A percentile compares a stretch with the other conserved stretches of the same genome.
Evolutionary conservation across 2,113 vertebrate species (phyloP).

Genomic region (Sphaerodactylus townsendi): DNA sequence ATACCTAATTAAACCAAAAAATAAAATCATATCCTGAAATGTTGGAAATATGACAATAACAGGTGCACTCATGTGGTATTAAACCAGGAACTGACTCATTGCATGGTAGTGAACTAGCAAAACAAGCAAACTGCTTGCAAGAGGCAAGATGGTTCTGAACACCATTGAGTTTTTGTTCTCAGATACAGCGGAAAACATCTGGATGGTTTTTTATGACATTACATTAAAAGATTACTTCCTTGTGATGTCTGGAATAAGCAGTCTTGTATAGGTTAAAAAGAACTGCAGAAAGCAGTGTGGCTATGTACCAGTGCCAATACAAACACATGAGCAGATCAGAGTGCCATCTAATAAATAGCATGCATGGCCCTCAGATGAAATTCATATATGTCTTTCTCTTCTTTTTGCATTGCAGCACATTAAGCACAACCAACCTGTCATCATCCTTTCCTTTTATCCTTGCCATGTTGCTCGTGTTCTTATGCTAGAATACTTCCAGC

Average conservation of each 20-base stretch:
- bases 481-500: not conserved
- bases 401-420: conserved; percentile 1
- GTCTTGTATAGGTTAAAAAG: not conserved
- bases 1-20: not conserved
- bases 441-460: not conserved
- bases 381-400: not conserved
- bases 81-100: conserved; percentile 13
- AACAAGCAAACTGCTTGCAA: not conserved
- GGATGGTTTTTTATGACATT: not conserved
- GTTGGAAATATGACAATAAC: not conserved
- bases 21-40: not conserved
- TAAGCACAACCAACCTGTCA: not conserved
- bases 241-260: not conserved
- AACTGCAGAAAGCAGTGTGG: not conserved
- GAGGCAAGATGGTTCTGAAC: not conserved
- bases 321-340: not conserved
- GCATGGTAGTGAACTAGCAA: not conserved
- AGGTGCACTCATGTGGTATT: not conserved
- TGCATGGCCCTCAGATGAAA: conserved; percentile 2
- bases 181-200: not conserved
- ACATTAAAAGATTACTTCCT: not conserved
- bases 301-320: not conserved
- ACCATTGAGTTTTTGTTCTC: not conserved
- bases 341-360: not conserved
- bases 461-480: not conserved